Base-by-base conservation (phyloP, 2,797 vertebrate species). In the Chrysolophus pictus region DNA sequence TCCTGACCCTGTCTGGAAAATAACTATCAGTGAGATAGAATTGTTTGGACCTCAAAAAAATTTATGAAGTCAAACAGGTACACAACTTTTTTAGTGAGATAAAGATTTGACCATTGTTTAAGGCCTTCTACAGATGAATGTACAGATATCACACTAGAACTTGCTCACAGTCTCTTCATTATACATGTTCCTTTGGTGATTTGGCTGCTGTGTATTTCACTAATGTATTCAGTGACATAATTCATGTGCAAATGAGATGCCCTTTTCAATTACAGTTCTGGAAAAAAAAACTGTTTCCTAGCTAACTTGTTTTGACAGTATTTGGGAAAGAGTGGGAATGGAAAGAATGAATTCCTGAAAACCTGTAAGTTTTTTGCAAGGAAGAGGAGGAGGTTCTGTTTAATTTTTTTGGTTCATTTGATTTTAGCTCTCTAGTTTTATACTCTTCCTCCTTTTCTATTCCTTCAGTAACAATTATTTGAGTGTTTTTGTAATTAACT, bases 161-260 rank as follows among this genome's bases (percentile, higher is more conserved):
- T 82, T 69, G 73, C 55, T 94, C 65, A 77, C 11, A 3, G 59
- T 59, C 49, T 65, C 49, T 49, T 70, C 64, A 53, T 70, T 88
- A 67, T 64, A 74, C 19, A 71, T 58, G n/a, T 63, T 85, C 84
- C 49, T 84, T 93, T 62, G 44, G 75, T 71, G 68, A 73, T 83
- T 93, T 91, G 65, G 69, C 82, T 73, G 87, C 70, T 87, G 24
- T 29, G 7, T 58, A 49, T 92, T 87, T 74, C 51, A 65, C 49
- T 71, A 68, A 87, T 21, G 18, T 76, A 87, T 91, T 84, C 85
- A 85, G 75, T 75, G 47, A 72, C 75, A 68, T 23, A 92, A 79
- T 41, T 91, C 76, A 62, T 69, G 65, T 90, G 87, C 51, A 94
- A 91, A 90, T 68, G 51, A 92, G 37, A 93, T 88, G 59, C 35